A percentile compares a stretch with the other conserved stretches of the same genome.
Conservation (phyloP, 2,113 vertebrate species). For the Connochaetes taurinus region DNA sequence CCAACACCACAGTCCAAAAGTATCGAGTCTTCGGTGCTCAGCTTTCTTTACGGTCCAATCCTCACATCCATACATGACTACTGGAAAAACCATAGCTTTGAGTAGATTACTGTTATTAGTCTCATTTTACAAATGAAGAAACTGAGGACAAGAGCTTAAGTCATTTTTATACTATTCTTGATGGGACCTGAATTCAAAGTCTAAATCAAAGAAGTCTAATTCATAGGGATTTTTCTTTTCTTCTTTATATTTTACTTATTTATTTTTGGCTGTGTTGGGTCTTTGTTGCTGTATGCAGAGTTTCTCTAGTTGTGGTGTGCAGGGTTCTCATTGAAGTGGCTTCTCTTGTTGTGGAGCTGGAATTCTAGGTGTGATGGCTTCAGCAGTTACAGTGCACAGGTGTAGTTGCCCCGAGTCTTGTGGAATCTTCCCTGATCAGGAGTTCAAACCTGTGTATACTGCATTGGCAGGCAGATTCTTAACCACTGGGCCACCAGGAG, state of each 20-base stretch:
- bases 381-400: neutral
- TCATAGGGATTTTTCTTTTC: neutral
- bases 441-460: neutral
- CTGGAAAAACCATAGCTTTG: neutral
- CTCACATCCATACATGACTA: neutral
- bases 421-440: neutral
- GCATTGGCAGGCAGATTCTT: neutral
- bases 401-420: neutral
- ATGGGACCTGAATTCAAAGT: neutral
- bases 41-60: neutral
- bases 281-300: neutral
- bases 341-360: neutral
- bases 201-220: neutral
- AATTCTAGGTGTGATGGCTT: neutral
- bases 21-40: rapidly evolving
- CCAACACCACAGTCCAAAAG: neutral
- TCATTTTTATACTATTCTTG: neutral
- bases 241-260: neutral
- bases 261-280: neutral
- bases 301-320: rapidly evolving
- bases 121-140: conserved; percentile 28
- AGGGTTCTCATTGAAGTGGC: neutral
- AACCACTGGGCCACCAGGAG: neutral
- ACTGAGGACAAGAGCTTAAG: neutral
- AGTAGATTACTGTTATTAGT: neutral